Evolutionary conservation across 2,888 invertebrate genomes (phyloP), one percentile per base, ranked within the genome.

Genomic region (Nycteola revayana): DNA sequence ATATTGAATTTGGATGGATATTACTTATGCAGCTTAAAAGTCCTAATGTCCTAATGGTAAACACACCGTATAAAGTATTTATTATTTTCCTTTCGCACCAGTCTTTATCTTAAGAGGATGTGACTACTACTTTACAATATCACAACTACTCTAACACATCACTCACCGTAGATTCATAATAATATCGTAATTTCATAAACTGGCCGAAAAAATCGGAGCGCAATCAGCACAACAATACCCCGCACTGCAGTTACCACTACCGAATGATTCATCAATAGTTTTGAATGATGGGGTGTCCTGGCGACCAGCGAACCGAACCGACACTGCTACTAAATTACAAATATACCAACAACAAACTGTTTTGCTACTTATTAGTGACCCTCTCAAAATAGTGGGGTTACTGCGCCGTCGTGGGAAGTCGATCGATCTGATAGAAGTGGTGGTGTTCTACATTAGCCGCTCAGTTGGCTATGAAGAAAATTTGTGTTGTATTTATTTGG

Each of bases 131-230:
- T 21, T 21, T 21, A 21, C 7, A 14, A 5, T 5, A 18, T 21
- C 7, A 21, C 3, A 21, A 21, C 7, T 21, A n/a, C 4, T 21
- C 21, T n/a, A 21, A 21, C 7, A 21, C 3, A n/a, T 7, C 21
- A 83, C 86, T 55, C 70, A 87, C 87, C 80, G 86, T 75, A 32
- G 84, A 72, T 58, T 87, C 87, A 61, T 87, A 87, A 65, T 77
- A 87, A 58, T 87, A 85, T 53, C 77, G 66, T 47, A 88, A 69
- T 76, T 78, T 82, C 85, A 86, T 85, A 61, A 69, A 83, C 67
- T 28, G 43, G 39, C 33, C 44, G 33, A 61, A 46, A 32, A 36
- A 44, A 45, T 48, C 28, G 41, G 32, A 41, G 39, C 36, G 27
- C 36, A 38, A 33, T 26, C 41, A 37, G 45, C 52, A 52, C 49